Conservation (phyloP, 2,113 vertebrate species). For the Scatophagus argus region DNA sequence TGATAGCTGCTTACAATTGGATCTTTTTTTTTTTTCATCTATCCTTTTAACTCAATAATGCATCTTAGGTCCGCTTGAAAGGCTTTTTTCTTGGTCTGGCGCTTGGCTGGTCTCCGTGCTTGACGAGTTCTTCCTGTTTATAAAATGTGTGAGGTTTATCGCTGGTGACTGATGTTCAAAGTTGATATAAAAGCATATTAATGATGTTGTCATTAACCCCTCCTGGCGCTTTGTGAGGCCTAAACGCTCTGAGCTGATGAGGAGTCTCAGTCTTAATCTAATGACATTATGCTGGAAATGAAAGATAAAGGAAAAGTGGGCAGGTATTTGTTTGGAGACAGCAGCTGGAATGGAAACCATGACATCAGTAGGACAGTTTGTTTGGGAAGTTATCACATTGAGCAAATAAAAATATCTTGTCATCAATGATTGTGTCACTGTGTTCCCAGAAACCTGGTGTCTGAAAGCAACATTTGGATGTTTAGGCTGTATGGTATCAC, state of each 20-base stretch:
- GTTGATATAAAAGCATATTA: slow-evolving; percentile 69
- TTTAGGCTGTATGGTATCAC: slow-evolving; percentile 6
- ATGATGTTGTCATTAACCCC: slow-evolving; percentile 55
- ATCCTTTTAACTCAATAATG: slow-evolving; percentile 81
- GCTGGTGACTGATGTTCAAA: slow-evolving; percentile 67
- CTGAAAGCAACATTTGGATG: neutral
- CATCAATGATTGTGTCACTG: slow-evolving; percentile 45
- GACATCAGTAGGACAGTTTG: slow-evolving; percentile 22
- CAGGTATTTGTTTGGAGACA: neutral
- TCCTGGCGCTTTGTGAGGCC: neutral
- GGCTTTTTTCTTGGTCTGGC: slow-evolving; percentile 59
- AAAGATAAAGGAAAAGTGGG: neutral
- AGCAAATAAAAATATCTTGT: slow-evolving; percentile 43
- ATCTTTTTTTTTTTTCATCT: slow-evolving; percentile 81
- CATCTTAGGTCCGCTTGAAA: slow-evolving; percentile 59
- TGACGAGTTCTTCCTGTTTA: slow-evolving; percentile 82
- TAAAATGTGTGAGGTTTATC: slow-evolving; percentile 72
- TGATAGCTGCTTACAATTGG: slow-evolving; percentile 83
- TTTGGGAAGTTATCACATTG: slow-evolving; percentile 40
- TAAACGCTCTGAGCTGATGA: neutral
- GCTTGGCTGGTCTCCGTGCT: slow-evolving; percentile 62
- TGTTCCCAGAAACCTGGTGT: slow-evolving; percentile 44
- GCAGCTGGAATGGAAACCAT: slow-evolving; percentile 38
- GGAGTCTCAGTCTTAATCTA: neutral
- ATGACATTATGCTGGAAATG: neutral